A percentile compares a stretch with the other conserved stretches of the same genome.
phyloP scores from a whole-genome alignment of 2,888 invertebrate species.

The Crioceris asparagi region DNA sequence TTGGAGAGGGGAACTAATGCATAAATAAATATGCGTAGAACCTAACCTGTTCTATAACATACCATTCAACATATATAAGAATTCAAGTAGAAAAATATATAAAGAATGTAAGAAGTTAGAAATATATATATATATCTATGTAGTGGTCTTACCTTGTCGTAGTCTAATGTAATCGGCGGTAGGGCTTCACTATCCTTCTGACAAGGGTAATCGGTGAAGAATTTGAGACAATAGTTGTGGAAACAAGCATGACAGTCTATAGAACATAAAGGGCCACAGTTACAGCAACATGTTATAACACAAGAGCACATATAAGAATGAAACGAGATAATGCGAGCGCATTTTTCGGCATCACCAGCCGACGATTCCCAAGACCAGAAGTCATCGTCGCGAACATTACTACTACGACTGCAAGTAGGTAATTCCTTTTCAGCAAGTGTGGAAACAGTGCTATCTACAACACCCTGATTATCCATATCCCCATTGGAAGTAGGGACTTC shows the following conservation, averaged over 20 bases:
- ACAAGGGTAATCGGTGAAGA: constrained; percentile 35
- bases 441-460: too few species aligned
- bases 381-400: too few species aligned
- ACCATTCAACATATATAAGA: too few species aligned
- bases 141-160: constrained; percentile 42
- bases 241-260: constrained; percentile 55
- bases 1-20: too few species aligned
- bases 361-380: constrained; percentile 20
- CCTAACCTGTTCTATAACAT: too few species aligned
- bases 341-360: constrained; percentile 27
- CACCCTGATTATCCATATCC: constrained; percentile 16
- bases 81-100: too few species aligned
- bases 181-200: constrained; percentile 35
- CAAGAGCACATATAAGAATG: constrained; percentile 40
- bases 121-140: too few species aligned
- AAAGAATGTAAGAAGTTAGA: too few species aligned
- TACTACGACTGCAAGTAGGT: too few species aligned
- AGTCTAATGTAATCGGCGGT: constrained; percentile 34
- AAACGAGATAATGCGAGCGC: constrained; percentile 40
- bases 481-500: constrained; percentile 21
- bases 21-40: too few species aligned
- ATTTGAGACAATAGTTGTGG: constrained; percentile 47
- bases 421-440: constrained; percentile 1
- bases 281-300: constrained; percentile 46
- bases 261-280: constrained; percentile 49